phyloP scores from a whole-genome alignment of 2,113 vertebrate species.

The Pomatostomus ruficeps region DNA sequence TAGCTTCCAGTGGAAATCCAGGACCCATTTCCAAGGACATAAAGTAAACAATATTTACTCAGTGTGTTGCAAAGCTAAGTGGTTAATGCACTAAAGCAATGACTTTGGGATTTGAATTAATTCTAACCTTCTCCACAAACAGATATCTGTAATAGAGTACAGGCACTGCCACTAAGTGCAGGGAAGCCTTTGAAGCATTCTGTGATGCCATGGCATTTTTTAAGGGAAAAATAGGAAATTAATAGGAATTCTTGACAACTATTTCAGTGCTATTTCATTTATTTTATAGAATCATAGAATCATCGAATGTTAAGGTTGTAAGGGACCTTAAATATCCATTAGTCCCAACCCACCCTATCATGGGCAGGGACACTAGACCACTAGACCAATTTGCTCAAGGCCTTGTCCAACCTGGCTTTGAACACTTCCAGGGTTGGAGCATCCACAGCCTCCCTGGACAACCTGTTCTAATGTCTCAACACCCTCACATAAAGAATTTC shows the following conservation, averaged over 20 bases:
- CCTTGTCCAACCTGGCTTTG: background rate
- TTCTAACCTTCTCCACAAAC: background rate
- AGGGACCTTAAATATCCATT: background rate
- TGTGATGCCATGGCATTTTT: background rate
- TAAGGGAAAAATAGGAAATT: background rate
- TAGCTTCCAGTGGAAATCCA: background rate
- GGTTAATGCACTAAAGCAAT: background rate
- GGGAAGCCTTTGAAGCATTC: background rate
- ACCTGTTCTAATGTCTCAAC: background rate
- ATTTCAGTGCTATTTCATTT: background rate
- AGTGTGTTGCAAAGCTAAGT: conserved; percentile 16
- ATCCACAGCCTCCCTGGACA: background rate
- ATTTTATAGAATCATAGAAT: background rate
- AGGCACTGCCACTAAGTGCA: background rate
- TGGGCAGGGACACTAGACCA: background rate
- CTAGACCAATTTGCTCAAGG: background rate
- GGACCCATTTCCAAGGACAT: background rate
- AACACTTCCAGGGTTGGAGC: background rate
- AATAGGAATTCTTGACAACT: background rate
- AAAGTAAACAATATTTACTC: background rate
- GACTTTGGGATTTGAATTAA: background rate
- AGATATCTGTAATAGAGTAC: background rate
- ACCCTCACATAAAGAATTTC: background rate
- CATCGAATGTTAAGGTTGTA: background rate
- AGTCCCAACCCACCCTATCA: no score